Evolutionary conservation across 2,888 invertebrate species (phyloP).

Genomic region (Acronicta leporina): DNA sequence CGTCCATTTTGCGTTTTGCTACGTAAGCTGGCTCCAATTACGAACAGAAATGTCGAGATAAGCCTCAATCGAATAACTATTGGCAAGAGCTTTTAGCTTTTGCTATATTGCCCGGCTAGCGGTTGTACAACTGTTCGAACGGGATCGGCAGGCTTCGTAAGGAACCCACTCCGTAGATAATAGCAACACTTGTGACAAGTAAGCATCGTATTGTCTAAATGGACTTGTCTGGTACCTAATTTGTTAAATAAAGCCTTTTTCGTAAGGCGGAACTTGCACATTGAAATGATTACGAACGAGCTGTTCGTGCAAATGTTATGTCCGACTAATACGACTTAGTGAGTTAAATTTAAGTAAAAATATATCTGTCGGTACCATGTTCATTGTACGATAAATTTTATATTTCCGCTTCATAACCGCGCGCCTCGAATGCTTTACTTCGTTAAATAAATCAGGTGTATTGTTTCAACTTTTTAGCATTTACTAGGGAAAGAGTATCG

Average conservation of each 20-base stretch:
- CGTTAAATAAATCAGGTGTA: too few relatives aligned
- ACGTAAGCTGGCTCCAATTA: conserved; percentile 40
- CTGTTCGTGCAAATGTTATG: too few relatives aligned
- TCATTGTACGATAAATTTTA: too few relatives aligned
- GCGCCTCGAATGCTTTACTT: too few relatives aligned
- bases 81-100: conserved; percentile 35
- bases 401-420: too few relatives aligned
- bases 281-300: conserved; percentile 1
- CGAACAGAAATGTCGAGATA: conserved; percentile 35
- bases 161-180: conserved; percentile 41
- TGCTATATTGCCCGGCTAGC: conserved; percentile 22
- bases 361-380: too few relatives aligned
- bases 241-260: too few relatives aligned
- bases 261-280: neutral
- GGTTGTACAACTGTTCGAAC: conserved; percentile 10
- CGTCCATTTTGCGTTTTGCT: conserved; percentile 34
- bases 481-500: neutral
- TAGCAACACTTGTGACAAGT: neutral
- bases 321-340: too few relatives aligned
- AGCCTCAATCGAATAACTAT: conserved; percentile 35
- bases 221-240: too few relatives aligned
- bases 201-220: too few relatives aligned
- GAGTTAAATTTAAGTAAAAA: too few relatives aligned
- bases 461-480: too few relatives aligned
- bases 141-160: conserved; percentile 35